Percentiles rank a stretch among this genome's conserved stretches.
phyloP scores from a whole-genome alignment of 2,797 vertebrate species.

The Cirrhinus mrigala region DNA sequence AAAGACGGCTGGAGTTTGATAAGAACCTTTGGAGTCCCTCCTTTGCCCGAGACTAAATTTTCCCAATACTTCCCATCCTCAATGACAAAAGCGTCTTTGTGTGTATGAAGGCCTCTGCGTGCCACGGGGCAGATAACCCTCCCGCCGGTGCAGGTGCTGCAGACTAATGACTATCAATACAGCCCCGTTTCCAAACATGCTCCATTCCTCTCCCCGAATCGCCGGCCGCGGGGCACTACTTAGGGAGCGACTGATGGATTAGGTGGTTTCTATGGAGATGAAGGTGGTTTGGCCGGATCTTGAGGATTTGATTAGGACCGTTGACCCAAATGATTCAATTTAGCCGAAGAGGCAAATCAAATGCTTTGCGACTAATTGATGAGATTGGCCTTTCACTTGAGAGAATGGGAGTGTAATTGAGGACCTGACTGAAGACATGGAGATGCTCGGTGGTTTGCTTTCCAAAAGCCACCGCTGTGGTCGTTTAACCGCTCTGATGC shows the following conservation, averaged over 20 bases:
- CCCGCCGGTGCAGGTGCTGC: conserved; percentile 67
- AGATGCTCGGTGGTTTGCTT: background rate
- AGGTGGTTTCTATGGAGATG: conserved; percentile 41
- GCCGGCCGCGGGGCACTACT: conserved; percentile 28
- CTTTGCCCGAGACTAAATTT: conserved; percentile 78
- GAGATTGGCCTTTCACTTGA: conserved; percentile 53
- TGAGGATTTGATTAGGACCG: conserved; percentile 41
- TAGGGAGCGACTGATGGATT: conserved; percentile 36
- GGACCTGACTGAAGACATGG: conserved; percentile 17
- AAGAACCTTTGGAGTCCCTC: conserved; percentile 25
- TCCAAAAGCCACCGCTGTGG: conserved; percentile 6
- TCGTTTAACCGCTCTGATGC: background rate
- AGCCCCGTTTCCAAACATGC: conserved; percentile 22
- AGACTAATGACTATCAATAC: conserved; percentile 72
- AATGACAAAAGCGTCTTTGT: conserved; percentile 76
- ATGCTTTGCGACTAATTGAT: conserved; percentile 43
- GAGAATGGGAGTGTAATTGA: conserved; percentile 43
- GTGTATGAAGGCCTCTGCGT: conserved; percentile 54
- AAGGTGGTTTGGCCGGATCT: conserved; percentile 26
- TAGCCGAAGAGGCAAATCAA: conserved; percentile 41
- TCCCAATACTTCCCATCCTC: conserved; percentile 64
- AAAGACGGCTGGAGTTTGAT: background rate
- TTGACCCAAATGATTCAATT: conserved; percentile 46
- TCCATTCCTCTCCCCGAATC: conserved; percentile 6
- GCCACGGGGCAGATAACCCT: conserved; percentile 51